Percentiles rank a stretch among this genome's conserved stretches.
phyloP scores from a whole-genome alignment of 2,797 vertebrate genomes.

The Lacerta viridis region DNA sequence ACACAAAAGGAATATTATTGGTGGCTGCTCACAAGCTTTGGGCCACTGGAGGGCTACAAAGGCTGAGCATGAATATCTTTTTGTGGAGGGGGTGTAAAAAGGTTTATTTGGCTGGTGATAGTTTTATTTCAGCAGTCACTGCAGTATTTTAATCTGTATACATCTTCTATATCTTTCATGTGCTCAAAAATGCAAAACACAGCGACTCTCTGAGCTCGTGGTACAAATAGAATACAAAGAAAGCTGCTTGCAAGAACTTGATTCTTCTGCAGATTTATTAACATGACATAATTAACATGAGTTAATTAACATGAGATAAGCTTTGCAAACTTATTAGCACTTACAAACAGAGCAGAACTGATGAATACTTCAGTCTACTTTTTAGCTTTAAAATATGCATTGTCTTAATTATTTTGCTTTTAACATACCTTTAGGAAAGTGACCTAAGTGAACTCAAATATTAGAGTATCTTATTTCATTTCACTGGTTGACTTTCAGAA shows the following conservation, averaged over 20 bases:
- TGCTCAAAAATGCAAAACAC: slow-evolving; percentile 10
- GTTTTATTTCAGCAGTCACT: not conserved
- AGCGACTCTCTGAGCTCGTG: not conserved
- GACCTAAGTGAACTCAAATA: slow-evolving; percentile 5
- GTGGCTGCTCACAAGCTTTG: not conserved
- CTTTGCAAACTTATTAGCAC: slow-evolving; percentile 42
- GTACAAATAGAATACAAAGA: slow-evolving; percentile 11
- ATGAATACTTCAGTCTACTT: slow-evolving; percentile 21
- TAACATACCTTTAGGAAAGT: slow-evolving; percentile 7
- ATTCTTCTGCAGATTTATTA: slow-evolving; percentile 39
- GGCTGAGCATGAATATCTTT: not conserved
- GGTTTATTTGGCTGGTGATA: not conserved
- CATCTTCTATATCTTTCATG: not conserved
- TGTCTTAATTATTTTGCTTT: slow-evolving; percentile 27
- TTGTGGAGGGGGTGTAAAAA: not conserved
- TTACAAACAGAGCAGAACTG: slow-evolving; percentile 37
- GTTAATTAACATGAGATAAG: slow-evolving; percentile 46
- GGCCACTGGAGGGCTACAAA: not conserved
- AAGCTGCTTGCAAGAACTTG: not conserved
- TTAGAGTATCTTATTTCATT: not conserved
- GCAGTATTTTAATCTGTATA: not conserved
- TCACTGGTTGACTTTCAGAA: not conserved
- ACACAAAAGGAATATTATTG: not conserved
- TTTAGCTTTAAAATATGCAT: slow-evolving; percentile 11
- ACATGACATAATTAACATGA: slow-evolving; percentile 45